Evolutionary conservation across 2,797 vertebrate genomes (phyloP).

Genomic region (Danio tinwini): DNA sequence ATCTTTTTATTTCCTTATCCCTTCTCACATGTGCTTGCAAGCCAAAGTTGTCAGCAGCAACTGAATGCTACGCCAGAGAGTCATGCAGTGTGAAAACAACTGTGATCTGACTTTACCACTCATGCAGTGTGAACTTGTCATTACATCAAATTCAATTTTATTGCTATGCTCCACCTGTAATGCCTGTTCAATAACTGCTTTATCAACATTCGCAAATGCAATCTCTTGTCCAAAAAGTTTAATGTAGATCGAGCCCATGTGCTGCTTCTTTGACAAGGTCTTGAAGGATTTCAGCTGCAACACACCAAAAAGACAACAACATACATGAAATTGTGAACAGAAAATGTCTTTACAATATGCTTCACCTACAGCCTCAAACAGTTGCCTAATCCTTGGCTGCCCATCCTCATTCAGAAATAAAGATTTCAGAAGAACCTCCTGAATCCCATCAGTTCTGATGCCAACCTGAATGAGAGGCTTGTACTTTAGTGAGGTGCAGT

Average conservation of each 20-base stretch:
- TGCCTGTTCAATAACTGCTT: conserved; percentile 70
- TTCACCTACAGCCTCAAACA: conserved; percentile 76
- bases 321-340: background rate
- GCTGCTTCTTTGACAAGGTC: conserved; percentile 67
- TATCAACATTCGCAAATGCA: conserved; percentile 76
- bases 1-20: too few relatives aligned
- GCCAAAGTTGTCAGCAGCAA: too few relatives aligned
- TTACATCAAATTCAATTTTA: background rate
- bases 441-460: conserved; percentile 75
- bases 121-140: too few relatives aligned
- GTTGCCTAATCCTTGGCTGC: conserved; percentile 73
- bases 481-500: background rate
- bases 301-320: conserved; percentile 14
- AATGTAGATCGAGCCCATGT: conserved; percentile 73
- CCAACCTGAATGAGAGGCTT: conserved; percentile 73
- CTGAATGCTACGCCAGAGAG: too few relatives aligned
- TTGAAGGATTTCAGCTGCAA: conserved; percentile 78
- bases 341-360: background rate
- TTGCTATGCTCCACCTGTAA: conserved; percentile 70
- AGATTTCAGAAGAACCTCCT: conserved; percentile 76
- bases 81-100: too few relatives aligned
- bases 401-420: conserved; percentile 63
- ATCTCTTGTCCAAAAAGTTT: conserved; percentile 84
- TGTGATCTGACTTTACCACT: too few relatives aligned
- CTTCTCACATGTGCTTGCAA: too few relatives aligned